These are phyloP conservation scores for Lophius piscatorius DNA, from an alignment of 2,113 vertebrate species.

Conservation along the genomic window DNA sequence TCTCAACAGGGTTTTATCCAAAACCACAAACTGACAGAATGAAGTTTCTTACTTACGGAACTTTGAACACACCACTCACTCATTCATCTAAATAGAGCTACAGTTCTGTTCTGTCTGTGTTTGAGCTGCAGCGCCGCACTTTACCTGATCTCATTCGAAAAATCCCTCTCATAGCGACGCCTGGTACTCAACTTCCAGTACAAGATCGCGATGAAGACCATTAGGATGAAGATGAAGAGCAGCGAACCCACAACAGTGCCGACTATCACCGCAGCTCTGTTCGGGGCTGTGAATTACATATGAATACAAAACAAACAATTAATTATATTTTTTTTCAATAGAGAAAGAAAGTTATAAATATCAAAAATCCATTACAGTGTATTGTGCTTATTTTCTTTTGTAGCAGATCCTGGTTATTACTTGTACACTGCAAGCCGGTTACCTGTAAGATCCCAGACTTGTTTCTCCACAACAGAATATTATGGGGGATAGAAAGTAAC, in stretches of 20 bases:
- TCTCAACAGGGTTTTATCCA: not conserved
- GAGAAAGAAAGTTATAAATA: too few relatives aligned
- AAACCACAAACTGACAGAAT: not conserved
- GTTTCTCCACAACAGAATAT: too few relatives aligned
- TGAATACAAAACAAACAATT: not conserved
- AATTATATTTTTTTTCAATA: too few relatives aligned
- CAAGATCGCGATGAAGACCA: constrained; percentile 76
- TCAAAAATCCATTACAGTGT: too few relatives aligned
- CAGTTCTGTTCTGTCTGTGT: not conserved
- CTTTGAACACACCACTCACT: constrained; percentile 7
- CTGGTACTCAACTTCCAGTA: constrained; percentile 74
- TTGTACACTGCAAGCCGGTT: too few relatives aligned
- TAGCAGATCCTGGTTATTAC: too few relatives aligned
- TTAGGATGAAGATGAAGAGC: constrained; percentile 76
- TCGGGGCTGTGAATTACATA: constrained; percentile 32
- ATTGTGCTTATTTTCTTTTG: too few relatives aligned
- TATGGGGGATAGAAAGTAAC: too few relatives aligned
- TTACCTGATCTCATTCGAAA: constrained; percentile 85
- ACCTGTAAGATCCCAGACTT: too few relatives aligned
- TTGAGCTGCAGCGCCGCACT: not conserved
- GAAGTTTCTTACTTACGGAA: constrained; percentile 3
- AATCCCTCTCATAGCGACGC: constrained; percentile 70
- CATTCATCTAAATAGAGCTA: too few relatives aligned
- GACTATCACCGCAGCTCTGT: constrained; percentile 74
- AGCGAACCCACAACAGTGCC: constrained; percentile 77